Evolutionary conservation across 1,140 invertebrate genomes (phyloP).

Genomic region (Drosophila funebris): DNA sequence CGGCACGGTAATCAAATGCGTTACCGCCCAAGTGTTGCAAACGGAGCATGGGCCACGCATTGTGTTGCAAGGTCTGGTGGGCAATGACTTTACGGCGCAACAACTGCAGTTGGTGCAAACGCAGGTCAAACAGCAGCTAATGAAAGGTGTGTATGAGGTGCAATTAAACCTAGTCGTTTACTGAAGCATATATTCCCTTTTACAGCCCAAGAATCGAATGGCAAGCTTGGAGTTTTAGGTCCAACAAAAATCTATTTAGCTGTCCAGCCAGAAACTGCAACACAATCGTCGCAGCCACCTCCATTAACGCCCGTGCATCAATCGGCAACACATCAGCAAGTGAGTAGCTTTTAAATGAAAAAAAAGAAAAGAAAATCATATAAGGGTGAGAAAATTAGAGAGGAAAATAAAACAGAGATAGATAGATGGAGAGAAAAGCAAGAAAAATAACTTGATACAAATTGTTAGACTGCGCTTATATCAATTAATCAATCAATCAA

Average conservation of each 20-base stretch:
- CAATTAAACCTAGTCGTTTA: background rate
- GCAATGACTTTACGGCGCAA: constrained; percentile 91
- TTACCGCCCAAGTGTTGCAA: constrained; percentile 92
- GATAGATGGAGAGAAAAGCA: background rate
- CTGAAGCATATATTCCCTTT: background rate
- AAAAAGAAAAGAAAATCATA: constrained; percentile 18
- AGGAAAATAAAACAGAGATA: constrained; percentile 1
- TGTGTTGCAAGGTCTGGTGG: constrained; percentile 92
- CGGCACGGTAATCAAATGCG: constrained; percentile 93
- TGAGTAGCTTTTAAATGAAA: constrained; percentile 81
- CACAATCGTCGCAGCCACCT: constrained; percentile 83
- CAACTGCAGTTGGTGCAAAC: constrained; percentile 92
- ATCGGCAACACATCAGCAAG: constrained; percentile 79
- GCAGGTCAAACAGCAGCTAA: constrained; percentile 93
- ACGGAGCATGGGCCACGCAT: constrained; percentile 92
- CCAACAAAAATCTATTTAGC: constrained; percentile 93
- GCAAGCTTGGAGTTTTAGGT: constrained; percentile 91
- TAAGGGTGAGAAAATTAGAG: constrained; percentile 14
- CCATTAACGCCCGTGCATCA: constrained; percentile 84
- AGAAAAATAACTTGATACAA: background rate
- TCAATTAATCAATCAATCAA: constrained; percentile 9
- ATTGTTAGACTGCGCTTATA: constrained; percentile 19
- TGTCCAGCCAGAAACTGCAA: constrained; percentile 87
- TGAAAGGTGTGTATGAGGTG: constrained; percentile 87
- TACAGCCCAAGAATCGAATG: constrained; percentile 90